Percentiles rank a stretch among this genome's conserved stretches.
These are phyloP conservation scores for Drosophila borborema DNA, from an alignment of 2,888 invertebrate genomes.

Conservation along the genomic window DNA sequence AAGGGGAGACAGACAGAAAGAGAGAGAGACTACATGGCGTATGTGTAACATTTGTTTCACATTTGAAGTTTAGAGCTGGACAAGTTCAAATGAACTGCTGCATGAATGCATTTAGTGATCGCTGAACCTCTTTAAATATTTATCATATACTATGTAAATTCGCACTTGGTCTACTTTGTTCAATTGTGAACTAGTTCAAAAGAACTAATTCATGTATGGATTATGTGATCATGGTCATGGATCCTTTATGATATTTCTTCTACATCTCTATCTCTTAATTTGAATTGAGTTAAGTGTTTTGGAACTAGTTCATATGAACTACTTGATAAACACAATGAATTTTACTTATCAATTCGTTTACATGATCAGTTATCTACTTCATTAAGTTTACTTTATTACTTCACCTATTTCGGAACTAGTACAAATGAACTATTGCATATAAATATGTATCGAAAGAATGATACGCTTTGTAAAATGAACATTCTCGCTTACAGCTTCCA, in stretches of 20 bases:
- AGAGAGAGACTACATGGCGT: conserved; percentile 47
- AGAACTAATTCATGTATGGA: neutral
- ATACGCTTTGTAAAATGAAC: no score
- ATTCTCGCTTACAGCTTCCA: no score
- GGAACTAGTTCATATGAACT: no score
- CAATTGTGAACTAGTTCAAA: neutral
- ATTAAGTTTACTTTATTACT: neutral
- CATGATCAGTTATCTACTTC: no score
- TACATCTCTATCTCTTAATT: neutral
- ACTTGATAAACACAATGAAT: no score
- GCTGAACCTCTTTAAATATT: no score
- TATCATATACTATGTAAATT: neutral
- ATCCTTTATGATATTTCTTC: neutral
- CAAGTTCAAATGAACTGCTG: neutral
- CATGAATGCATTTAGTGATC: neutral
- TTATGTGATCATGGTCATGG: neutral
- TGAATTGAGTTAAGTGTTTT: neutral
- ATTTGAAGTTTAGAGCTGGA: conserved; percentile 1
- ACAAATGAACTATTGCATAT: neutral
- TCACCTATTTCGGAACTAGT: neutral
- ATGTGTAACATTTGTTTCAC: conserved; percentile 64
- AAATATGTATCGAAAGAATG: neutral
- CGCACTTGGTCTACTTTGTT: neutral
- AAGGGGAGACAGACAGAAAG: neutral
- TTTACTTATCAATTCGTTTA: no score